These are phyloP conservation scores for Hydrocynus forskahlii DNA, from an alignment of 2,797 vertebrate species.

Conservation along the genomic window DNA sequence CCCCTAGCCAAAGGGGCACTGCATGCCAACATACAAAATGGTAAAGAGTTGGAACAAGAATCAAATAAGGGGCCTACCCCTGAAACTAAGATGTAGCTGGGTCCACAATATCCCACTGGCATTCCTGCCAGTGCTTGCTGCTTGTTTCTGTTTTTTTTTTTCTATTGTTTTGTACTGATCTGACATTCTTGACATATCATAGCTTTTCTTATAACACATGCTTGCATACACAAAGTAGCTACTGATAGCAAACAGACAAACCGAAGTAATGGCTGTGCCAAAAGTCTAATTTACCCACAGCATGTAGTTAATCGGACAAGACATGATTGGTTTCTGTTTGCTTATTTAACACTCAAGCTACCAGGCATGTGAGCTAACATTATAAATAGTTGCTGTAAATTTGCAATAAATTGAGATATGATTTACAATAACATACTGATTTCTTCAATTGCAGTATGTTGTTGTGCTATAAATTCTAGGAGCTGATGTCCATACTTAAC, in stretches of 20 bases:
- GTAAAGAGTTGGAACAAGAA: constrained; percentile 24
- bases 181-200: constrained; percentile 16
- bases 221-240: constrained; percentile 7
- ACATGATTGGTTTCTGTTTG: neutral
- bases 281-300: neutral
- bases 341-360: neutral
- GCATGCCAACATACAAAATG: constrained; percentile 44
- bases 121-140: neutral
- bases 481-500: neutral
- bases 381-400: neutral
- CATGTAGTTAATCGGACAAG: neutral
- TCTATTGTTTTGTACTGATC: constrained; percentile 6
- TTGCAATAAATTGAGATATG: no score
- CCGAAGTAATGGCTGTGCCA: neutral
- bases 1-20: constrained; percentile 9
- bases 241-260: neutral
- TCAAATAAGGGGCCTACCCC: constrained; percentile 7
- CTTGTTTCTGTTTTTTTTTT: constrained; percentile 23
- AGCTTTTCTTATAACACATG: constrained; percentile 33
- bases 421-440: neutral
- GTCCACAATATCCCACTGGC: neutral
- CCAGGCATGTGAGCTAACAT: no score
- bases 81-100: constrained; percentile 44
- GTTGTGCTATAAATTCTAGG: neutral
- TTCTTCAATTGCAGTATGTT: neutral